phyloP scores from a whole-genome alignment of 2,888 invertebrate genomes.

The Eumerus sabulonum region DNA sequence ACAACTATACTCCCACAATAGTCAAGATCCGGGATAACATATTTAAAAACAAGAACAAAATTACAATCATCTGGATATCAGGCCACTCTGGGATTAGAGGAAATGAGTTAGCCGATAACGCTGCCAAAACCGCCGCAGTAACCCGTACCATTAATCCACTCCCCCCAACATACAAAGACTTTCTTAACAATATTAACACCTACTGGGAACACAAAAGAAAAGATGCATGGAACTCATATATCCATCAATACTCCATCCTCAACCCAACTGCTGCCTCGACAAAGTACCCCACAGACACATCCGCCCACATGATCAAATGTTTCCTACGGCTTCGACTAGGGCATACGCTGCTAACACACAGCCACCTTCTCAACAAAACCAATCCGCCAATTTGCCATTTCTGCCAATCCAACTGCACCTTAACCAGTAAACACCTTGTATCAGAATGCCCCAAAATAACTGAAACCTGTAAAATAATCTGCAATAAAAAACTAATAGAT shows the following conservation, averaged over 20 bases:
- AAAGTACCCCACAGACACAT: too few species aligned
- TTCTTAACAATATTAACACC: not conserved
- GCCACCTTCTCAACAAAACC: not conserved
- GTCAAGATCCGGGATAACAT: not conserved
- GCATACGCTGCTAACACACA: not conserved
- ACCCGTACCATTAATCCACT: too few species aligned
- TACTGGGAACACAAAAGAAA: not conserved
- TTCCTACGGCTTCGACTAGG: not conserved
- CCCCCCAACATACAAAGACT: not conserved
- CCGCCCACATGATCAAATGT: not conserved
- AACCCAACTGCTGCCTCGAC: not conserved
- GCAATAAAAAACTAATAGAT: not conserved
- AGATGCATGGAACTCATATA: not conserved
- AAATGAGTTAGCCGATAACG: not conserved
- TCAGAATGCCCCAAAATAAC: not conserved
- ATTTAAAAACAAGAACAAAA: not conserved
- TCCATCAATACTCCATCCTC: not conserved
- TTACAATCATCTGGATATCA: not conserved
- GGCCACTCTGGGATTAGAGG: not conserved
- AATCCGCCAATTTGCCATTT: not conserved
- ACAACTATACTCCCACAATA: not conserved
- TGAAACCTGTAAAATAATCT: not conserved
- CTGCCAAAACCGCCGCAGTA: not conserved
- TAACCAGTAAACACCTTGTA: not conserved
- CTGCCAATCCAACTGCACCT: not conserved